Percentiles rank a stretch among this genome's conserved stretches.
These are phyloP conservation scores for Notarius quadriscutis DNA, from an alignment of 2,113 vertebrate species.

Conservation along the genomic window DNA sequence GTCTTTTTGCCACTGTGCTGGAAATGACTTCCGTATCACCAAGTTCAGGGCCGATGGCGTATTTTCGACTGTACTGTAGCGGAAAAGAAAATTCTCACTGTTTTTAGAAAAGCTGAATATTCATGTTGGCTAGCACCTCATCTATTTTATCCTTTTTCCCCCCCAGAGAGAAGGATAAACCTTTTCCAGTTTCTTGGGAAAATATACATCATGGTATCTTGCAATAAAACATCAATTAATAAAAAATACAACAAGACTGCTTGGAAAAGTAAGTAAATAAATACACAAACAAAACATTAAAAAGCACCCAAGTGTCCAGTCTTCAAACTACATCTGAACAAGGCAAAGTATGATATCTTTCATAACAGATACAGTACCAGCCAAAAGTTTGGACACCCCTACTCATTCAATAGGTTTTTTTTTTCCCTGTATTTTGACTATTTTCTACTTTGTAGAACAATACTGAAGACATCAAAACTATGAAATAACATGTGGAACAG, in stretches of 20 bases:
- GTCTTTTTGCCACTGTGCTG: slow-evolving; percentile 29
- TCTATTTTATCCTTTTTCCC: slow-evolving; percentile 28
- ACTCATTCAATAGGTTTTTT: too few species aligned
- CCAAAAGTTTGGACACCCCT: too few species aligned
- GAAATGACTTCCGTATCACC: slow-evolving; percentile 30
- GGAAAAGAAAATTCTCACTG: slow-evolving; percentile 55
- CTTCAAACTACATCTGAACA: neutral
- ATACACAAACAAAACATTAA: too few species aligned
- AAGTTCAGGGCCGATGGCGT: slow-evolving; percentile 37
- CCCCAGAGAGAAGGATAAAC: neutral
- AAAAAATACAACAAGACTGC: neutral
- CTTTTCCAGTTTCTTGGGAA: neutral
- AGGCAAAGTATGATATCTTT: neutral
- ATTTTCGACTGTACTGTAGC: slow-evolving; percentile 38
- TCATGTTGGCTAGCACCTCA: slow-evolving; percentile 25
- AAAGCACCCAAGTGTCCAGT: too few species aligned
- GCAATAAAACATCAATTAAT: neutral
- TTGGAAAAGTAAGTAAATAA: neutral
- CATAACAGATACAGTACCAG: neutral
- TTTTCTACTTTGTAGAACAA: too few species aligned
- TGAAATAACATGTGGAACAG: too few species aligned
- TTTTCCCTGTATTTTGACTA: too few species aligned
- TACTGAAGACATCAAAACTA: too few species aligned
- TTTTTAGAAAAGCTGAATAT: slow-evolving; percentile 62
- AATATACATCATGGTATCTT: neutral